Evolutionary conservation across 1,140 invertebrate species (phyloP).

Genomic region (Lepidurus apus): DNA sequence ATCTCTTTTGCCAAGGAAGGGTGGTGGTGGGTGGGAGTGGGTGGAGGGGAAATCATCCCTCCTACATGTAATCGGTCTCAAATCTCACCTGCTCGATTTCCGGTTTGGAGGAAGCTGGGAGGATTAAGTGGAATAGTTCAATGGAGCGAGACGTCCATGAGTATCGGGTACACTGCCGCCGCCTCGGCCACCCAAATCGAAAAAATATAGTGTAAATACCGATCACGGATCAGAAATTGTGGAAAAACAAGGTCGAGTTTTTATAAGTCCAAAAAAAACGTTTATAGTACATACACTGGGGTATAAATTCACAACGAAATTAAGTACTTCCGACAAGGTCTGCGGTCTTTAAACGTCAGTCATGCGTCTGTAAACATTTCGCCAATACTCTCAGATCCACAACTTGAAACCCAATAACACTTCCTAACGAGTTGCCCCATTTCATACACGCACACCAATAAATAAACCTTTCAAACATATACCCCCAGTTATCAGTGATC

Average conservation of each 20-base stretch:
- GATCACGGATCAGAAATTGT: too few species aligned
- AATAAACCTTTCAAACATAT: not conserved
- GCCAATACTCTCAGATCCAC: too few species aligned
- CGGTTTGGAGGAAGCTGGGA: slow-evolving; percentile 3
- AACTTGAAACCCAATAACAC: not conserved
- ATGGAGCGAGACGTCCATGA: slow-evolving; percentile 2
- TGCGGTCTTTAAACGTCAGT: not conserved
- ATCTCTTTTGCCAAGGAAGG: not conserved
- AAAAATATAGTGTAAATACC: too few species aligned
- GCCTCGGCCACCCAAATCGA: not conserved
- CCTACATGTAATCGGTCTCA: slow-evolving; percentile 4
- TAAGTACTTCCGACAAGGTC: not conserved
- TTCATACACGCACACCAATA: slow-evolving; percentile 5
- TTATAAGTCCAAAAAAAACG: not conserved
- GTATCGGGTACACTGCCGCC: not conserved
- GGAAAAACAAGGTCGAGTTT: too few species aligned
- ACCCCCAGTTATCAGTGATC: not conserved
- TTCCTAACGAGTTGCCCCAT: not conserved
- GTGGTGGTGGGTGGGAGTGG: not conserved
- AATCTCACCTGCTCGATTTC: slow-evolving; percentile 19
- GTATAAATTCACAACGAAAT: not conserved
- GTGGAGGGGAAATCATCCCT: not conserved
- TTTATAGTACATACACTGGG: slow-evolving; percentile 5
- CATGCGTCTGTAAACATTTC: not conserved
- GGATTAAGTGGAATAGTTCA: slow-evolving; percentile 19